These are phyloP conservation scores for Helicoverpa armigera DNA, from an alignment of 1,140 invertebrate species.

Conservation along the genomic window DNA sequence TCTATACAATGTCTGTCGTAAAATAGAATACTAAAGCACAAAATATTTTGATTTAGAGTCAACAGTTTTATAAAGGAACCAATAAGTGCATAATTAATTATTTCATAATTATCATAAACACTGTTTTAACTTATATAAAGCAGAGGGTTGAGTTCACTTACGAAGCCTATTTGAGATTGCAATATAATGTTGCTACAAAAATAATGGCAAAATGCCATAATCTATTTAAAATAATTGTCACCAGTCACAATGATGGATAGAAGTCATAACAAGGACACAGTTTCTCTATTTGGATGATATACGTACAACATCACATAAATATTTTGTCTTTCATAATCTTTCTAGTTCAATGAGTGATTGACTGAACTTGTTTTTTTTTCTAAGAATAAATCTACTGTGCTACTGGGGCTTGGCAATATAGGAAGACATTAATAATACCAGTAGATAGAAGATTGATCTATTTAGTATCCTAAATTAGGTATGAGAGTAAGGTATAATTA, in stretches of 20 bases:
- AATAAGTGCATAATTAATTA: too few species aligned
- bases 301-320: too few species aligned
- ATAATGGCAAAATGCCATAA: constrained; percentile 12
- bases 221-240: background rate
- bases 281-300: too few species aligned
- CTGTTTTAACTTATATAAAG: background rate
- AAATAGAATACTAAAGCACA: constrained; percentile 3
- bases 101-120: too few species aligned
- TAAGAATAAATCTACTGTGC: too few species aligned
- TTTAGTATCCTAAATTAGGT: background rate
- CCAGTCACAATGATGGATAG: too few species aligned
- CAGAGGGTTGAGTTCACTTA: background rate
- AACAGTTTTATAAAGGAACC: background rate
- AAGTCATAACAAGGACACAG: too few species aligned
- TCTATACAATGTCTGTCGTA: background rate
- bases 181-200: constrained; percentile 12
- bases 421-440: background rate
- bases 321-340: too few species aligned
- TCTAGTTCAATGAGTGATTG: too few species aligned
- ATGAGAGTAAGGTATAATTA: background rate
- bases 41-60: background rate
- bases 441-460: too few species aligned
- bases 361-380: too few species aligned
- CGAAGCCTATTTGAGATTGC: constrained; percentile 9
- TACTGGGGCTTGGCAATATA: background rate